These are phyloP conservation scores for Nysson spinosus DNA, from an alignment of 2,888 invertebrate genomes.

Conservation along the genomic window DNA sequence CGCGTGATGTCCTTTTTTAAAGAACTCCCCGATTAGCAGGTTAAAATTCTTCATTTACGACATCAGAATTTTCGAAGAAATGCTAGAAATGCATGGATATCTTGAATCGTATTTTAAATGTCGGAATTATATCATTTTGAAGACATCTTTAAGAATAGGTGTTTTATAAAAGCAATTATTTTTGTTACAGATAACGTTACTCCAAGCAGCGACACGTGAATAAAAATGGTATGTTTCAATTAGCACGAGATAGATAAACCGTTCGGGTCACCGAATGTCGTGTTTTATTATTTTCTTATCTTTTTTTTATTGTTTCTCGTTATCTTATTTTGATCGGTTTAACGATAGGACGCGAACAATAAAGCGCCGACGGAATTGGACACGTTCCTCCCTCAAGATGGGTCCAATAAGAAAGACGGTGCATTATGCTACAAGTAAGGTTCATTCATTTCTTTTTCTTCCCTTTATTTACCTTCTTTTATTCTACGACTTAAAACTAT, in stretches of 20 bases:
- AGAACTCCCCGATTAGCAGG: too few species aligned
- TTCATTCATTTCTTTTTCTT: background rate
- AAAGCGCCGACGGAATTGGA: constrained; percentile 85
- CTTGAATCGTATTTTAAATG: too few species aligned
- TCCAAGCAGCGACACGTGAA: background rate
- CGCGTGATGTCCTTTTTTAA: too few species aligned
- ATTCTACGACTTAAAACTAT: too few species aligned
- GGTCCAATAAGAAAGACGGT: constrained; percentile 77
- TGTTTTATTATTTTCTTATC: background rate
- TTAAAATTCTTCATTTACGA: too few species aligned
- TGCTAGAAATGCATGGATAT: too few species aligned
- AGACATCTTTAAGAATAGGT: too few species aligned
- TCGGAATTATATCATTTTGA: too few species aligned
- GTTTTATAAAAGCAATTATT: background rate
- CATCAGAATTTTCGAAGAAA: too few species aligned
- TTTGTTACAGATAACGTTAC: constrained; percentile 34
- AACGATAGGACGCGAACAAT: constrained; percentile 58
- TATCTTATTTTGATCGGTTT: constrained; percentile 25
- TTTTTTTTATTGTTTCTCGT: constrained; percentile 6
- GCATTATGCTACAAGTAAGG: constrained; percentile 69
- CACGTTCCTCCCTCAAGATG: constrained; percentile 87
- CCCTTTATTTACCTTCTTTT: too few species aligned
- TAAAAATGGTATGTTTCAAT: constrained; percentile 42
- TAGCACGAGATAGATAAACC: too few species aligned
- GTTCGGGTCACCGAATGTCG: background rate